A percentile compares a stretch with the other conserved stretches of the same genome.
phyloP scores from a whole-genome alignment of 2,797 vertebrate genomes.

The Premnoplex brunnescens region DNA sequence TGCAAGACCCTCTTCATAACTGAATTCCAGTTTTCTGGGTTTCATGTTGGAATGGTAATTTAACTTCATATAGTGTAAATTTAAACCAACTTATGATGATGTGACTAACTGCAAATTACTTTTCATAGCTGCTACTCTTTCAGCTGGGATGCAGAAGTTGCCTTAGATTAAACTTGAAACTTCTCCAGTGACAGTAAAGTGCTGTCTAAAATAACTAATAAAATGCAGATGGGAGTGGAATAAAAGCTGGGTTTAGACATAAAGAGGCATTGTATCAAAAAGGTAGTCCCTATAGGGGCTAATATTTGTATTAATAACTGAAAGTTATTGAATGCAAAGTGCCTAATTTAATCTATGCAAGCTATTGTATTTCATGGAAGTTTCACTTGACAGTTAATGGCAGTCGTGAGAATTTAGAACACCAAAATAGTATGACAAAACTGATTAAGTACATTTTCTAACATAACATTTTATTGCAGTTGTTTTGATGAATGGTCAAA shows the following conservation, averaged over 20 bases:
- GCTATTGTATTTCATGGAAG: not conserved
- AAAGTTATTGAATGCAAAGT: not conserved
- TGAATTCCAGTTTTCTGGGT: not conserved
- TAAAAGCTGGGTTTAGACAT: not conserved
- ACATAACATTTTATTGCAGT: not conserved
- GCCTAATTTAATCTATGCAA: not conserved
- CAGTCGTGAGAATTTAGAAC: not conserved
- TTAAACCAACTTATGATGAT: conserved; percentile 34
- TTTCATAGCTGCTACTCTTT: conserved; percentile 65
- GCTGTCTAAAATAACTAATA: conserved; percentile 30
- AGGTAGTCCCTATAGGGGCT: not conserved
- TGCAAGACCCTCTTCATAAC: not conserved
- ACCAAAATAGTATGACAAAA: not conserved
- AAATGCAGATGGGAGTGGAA: not conserved
- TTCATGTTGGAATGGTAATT: not conserved
- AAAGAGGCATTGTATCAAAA: not conserved
- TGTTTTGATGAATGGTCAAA: not conserved
- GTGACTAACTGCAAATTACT: conserved; percentile 64
- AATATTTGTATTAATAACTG: not conserved
- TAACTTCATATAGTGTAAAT: conserved; percentile 9
- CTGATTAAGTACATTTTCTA: not conserved
- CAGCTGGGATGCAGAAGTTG: conserved; percentile 45
- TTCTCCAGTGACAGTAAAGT: conserved; percentile 18
- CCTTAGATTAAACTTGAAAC: conserved; percentile 45
- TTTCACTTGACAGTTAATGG: not conserved